These are phyloP conservation scores for Acromyrmex charruanus DNA, from an alignment of 1,140 invertebrate genomes.

Conservation along the genomic window DNA sequence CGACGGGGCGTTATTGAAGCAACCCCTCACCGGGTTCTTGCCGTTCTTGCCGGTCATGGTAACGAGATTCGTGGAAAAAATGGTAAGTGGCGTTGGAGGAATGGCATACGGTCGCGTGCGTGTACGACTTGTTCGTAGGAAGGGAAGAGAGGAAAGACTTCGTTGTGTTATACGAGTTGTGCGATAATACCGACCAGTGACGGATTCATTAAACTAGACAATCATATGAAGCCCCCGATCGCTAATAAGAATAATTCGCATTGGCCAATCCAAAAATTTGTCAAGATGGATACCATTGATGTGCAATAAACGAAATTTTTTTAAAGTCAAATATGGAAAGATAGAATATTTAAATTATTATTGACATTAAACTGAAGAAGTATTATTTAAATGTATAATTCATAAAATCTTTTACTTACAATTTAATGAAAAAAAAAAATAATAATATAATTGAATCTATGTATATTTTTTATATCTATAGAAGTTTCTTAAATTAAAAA, in stretches of 20 bases:
- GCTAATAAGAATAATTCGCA: neutral
- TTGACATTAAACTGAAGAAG: no score
- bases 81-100: conserved; percentile 77
- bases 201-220: conserved; percentile 34
- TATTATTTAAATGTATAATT: no score
- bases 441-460: no score
- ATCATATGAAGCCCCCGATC: neutral
- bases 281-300: no score
- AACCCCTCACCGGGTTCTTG: conserved; percentile 75
- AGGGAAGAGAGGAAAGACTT: conserved; percentile 58
- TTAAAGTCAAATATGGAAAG: no score
- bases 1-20: conserved; percentile 78
- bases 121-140: conserved; percentile 64
- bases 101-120: conserved; percentile 69
- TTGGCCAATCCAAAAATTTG: no score
- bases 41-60: conserved; percentile 82
- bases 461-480: no score
- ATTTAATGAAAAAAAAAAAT: no score
- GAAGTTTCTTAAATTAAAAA: no score
- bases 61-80: conserved; percentile 84
- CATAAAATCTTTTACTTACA: no score
- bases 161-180: conserved; percentile 47
- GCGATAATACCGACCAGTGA: conserved; percentile 39
- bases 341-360: no score
- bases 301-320: no score